Evolutionary conservation across 2,797 vertebrate genomes (phyloP), one percentile per base, ranked within the genome.

Genomic region (Galaxias olidus): DNA sequence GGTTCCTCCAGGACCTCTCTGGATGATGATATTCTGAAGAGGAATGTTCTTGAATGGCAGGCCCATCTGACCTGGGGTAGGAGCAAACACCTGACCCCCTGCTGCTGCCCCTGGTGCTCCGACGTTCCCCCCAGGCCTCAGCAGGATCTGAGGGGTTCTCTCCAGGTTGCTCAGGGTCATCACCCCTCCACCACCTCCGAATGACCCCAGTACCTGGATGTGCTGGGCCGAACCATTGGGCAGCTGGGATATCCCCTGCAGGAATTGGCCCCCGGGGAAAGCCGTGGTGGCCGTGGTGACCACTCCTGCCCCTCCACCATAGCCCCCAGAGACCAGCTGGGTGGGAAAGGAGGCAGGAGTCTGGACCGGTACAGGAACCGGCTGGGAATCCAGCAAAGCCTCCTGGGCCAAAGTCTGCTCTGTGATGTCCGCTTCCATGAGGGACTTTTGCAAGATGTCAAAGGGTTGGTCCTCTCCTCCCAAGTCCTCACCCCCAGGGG

Each of bases 401-500:
- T 99, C 98, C 90, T 99, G 95, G 51, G 95, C 97, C 93, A 99
- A 68, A 1, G 96, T 99, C 91, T 99, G 96, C 86, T 98, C 97
- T 0, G 98, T 99, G 87, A 99, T 99, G 87, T 99, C 97, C 48
- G 98, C 98, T 90, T 98, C 97, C 89, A 98, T 87, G 77, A 99
- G 92, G 75, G 98, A 99, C 84, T 99, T 98, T 90, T 99, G 97
- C 47, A 99, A 94, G 88, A 99, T 99, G 92, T 99, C 97, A 64
- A 98, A 98, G 77, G 96, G 97, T 81, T 98, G 96, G 88, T 98
- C 98, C 90, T 97, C 97, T 14, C 85, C 88, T 44, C 90, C 93
- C 48, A 98, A 94, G 83, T 97, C 96, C 85, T 94, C 94, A 65
- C 86, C 94, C 65, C 93, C 93, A 11, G 96, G 92, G 75, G 96